Evolutionary conservation across 2,113 vertebrate species (phyloP).

Genomic region (Poicephalus gulielmi): DNA sequence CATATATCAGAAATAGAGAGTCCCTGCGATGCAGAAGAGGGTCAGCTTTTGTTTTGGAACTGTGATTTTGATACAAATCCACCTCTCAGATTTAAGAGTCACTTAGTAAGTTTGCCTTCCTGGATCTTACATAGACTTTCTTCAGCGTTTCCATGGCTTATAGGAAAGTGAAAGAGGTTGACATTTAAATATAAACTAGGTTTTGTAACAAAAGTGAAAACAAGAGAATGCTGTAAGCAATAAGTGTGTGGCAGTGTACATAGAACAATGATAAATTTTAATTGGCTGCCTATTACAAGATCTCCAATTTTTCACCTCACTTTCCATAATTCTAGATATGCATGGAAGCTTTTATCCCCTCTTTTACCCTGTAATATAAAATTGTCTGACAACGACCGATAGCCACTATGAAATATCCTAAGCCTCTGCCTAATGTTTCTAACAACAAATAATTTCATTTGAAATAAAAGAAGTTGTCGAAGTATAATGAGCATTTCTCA

Average conservation of each 20-base stretch:
- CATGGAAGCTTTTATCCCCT: conserved; percentile 14
- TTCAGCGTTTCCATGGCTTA: conserved; percentile 33
- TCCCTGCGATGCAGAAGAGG: background rate
- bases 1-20: background rate
- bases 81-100: background rate
- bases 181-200: conserved; percentile 69
- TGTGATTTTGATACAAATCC: background rate
- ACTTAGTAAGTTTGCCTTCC: background rate
- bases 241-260: conserved; percentile 57
- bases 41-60: background rate
- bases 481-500: conserved; percentile 17
- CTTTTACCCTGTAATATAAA: conserved; percentile 49
- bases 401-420: conserved; percentile 38
- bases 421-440: conserved; percentile 63
- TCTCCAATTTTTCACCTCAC: conserved; percentile 37
- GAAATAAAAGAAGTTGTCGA: conserved; percentile 60
- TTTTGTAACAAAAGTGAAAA: conserved; percentile 48
- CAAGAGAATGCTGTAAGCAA: background rate
- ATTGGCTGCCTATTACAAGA: conserved; percentile 19
- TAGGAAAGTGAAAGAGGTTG: conserved; percentile 2
- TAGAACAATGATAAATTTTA: conserved; percentile 57
- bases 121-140: background rate
- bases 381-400: conserved; percentile 59
- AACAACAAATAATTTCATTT: conserved; percentile 69
- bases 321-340: conserved; percentile 51